Base-by-base conservation (phyloP, 2,888 invertebrate species). In the Muscina levida region DNA sequence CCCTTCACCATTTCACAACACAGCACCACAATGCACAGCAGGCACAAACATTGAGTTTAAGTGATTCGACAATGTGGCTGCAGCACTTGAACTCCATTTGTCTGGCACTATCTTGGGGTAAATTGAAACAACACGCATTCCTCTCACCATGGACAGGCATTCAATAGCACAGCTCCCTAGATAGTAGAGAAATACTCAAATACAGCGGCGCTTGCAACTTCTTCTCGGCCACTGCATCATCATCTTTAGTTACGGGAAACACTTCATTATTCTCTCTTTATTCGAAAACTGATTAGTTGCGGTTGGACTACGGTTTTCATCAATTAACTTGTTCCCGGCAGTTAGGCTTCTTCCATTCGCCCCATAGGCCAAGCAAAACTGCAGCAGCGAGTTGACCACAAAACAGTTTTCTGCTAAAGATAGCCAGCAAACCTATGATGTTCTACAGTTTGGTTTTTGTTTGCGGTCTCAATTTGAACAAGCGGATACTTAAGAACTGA, bases 51-150 rank as follows among this genome's bases (percentile, higher is more conserved):
- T 31, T 31, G 31, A 31, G 4, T n/a, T n/a, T n/a, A n/a, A n/a
- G n/a, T n/a, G n/a, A 31, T 5, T 31, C 31, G 31, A n/a, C n/a
- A n/a, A n/a, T n/a, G n/a, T n/a, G n/a, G n/a, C n/a, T n/a, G n/a
- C 51, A 39, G 24, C 65, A 88, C 89, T 87, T 83, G 90, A 89
- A 86, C 85, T 82, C 91, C 90, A 87, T 90, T 86, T 0, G 91
- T 89, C 77, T 88, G 88, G n/a, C n/a, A 84, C 91, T 92, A 78
- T 88, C 85, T 82, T 92, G 92, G 68, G 1, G 85, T 85, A 82
- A 91, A 91, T 62, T 89, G 82, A 82, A 91, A 82, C 90, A 87
- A 83, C 92, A 92, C 11, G 87, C 83, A 76, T 85, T 85, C 5
- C 84, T 82, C 1, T 77, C 76, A 3, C 83, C 85, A n/a, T 65